Base-by-base conservation (phyloP, 2,113 vertebrate genomes). In the Stictonetta naevosa region DNA sequence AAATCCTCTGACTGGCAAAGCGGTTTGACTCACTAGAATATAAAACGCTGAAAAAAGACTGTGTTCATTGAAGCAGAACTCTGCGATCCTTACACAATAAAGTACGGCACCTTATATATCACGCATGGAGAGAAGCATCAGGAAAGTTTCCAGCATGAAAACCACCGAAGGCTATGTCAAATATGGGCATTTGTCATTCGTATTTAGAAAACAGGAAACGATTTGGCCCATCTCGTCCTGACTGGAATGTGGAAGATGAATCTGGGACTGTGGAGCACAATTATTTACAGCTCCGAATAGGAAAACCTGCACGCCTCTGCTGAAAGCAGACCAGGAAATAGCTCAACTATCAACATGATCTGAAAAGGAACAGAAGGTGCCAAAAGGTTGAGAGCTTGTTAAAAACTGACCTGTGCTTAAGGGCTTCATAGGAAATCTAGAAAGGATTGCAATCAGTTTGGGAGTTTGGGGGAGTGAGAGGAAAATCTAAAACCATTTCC, bases 171-270 rank as follows among this genome's bases (percentile, higher is more conserved):
- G 79, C 78, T 96, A 95, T 96, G 96, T 98, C 96, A 97, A 93
- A 95, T 94, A 92, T 92, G 96, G 96, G 94, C 95, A 96, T 98
- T 97, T 98, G 97, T 97, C 95, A 53, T 97, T 95, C 88, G 82
- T 95, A 93, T 97, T 97, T 94, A 93, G 96, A 96, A 98, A 98
- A 97, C 97, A 96, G 97, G 98, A 98, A 98, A 98, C 98, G 62
- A 97, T 96, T 98, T 98, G 98, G 97, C 97, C 95, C 97, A 97
- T 98, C 96, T 97, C 84, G 86, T 97, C 96, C 92, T 48, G 66
- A 50, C 93, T 96, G 97, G 97, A 97, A 98, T 97, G 97, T 97
- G 92, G 88, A 94, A 97, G 93, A 96, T 29, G 50, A 97, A 97
- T 97, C 92, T 84, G 91, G 93, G 95, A 92, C 95, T 6, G 58